phyloP scores from a whole-genome alignment of 1,140 invertebrate genomes.

The Bombus soroeensis region DNA sequence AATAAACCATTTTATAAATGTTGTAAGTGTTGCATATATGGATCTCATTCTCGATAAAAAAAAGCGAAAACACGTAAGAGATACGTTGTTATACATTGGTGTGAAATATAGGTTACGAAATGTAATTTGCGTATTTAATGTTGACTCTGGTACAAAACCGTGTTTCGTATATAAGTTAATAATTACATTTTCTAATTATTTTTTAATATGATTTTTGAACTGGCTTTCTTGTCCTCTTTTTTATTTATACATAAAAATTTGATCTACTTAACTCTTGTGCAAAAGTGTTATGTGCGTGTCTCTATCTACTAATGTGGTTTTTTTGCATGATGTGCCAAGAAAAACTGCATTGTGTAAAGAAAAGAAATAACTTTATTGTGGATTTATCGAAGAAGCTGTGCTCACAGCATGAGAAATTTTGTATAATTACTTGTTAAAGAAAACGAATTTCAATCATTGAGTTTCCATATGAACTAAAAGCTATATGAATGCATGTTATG shows the following conservation, averaged over 20 bases:
- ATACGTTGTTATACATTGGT: not conserved
- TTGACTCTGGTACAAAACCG: slow-evolving; percentile 56
- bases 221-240: not conserved
- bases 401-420: slow-evolving; percentile 34
- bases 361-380: slow-evolving; percentile 45
- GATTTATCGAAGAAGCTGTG: slow-evolving; percentile 12
- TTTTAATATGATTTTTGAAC: slow-evolving; percentile 21
- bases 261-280: slow-evolving; percentile 21
- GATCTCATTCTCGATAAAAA: slow-evolving; percentile 39
- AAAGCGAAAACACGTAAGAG: not conserved
- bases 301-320: slow-evolving; percentile 25
- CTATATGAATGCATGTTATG: slow-evolving; percentile 34
- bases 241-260: slow-evolving; percentile 1
- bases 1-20: slow-evolving; percentile 48
- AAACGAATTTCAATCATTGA: slow-evolving; percentile 29
- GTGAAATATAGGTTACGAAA: slow-evolving; percentile 11
- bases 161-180: slow-evolving; percentile 24
- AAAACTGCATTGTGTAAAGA: slow-evolving; percentile 53
- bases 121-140: slow-evolving; percentile 40
- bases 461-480: slow-evolving; percentile 48
- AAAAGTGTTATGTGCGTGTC: slow-evolving; percentile 42
- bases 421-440: slow-evolving; percentile 57
- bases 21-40: slow-evolving; percentile 39
- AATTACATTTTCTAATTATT: slow-evolving; percentile 5
- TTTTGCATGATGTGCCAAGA: slow-evolving; percentile 18